phyloP scores from a whole-genome alignment of 2,113 vertebrate genomes.

The Pedionomus torquatus region DNA sequence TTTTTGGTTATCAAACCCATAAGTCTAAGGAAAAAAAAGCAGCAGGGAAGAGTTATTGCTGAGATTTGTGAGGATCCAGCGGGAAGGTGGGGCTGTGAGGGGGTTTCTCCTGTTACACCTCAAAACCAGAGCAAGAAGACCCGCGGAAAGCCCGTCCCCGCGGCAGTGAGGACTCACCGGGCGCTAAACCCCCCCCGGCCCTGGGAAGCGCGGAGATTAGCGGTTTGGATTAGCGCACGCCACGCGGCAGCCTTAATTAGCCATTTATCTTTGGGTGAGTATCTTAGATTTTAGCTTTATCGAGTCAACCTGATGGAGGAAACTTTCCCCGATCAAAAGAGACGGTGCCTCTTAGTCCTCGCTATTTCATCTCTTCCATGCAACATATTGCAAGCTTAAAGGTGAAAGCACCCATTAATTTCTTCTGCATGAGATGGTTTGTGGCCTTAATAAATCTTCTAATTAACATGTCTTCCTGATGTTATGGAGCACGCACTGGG shows the following conservation, averaged over 20 bases:
- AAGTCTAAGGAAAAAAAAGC: neutral
- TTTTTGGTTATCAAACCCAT: neutral
- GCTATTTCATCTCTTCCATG: slow-evolving; percentile 58
- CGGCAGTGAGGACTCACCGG: neutral
- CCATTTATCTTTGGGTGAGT: neutral
- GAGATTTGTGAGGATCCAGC: neutral
- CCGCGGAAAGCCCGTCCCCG: neutral
- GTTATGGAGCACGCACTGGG: slow-evolving; percentile 85
- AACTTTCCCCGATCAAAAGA: neutral
- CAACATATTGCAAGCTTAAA: slow-evolving; percentile 56
- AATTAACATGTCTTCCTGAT: slow-evolving; percentile 86
- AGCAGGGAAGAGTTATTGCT: neutral
- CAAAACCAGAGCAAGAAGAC: neutral
- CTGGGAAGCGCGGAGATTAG: neutral
- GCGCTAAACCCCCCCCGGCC: too few relatives aligned
- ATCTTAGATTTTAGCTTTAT: neutral
- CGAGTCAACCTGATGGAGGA: slow-evolving; percentile 27
- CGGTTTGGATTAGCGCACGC: slow-evolving; percentile 10
- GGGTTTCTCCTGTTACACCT: neutral
- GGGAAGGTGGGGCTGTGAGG: neutral
- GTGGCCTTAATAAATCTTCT: slow-evolving; percentile 80
- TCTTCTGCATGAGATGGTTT: slow-evolving; percentile 67
- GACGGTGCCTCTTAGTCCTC: slow-evolving; percentile 15
- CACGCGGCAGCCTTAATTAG: slow-evolving; percentile 20
- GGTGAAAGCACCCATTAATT: slow-evolving; percentile 63